Conservation (phyloP, 2,888 invertebrate species). For the Dicranocentrus wangi region DNA sequence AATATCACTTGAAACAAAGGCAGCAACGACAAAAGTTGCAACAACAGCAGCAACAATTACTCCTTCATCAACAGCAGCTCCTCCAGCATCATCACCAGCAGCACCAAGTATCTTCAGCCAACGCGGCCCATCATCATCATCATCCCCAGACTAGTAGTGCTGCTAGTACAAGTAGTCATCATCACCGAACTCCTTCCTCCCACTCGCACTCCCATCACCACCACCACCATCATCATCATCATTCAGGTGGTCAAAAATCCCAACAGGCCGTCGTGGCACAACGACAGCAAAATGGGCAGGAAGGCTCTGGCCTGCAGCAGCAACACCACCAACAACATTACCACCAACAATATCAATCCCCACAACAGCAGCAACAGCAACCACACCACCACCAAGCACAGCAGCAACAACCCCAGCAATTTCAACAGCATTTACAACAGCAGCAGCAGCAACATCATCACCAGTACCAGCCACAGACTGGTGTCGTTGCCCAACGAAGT, state of each 20-base stretch:
- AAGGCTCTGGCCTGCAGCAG: slow-evolving; percentile 52
- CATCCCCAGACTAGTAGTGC: not conserved
- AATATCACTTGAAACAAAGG: slow-evolving; percentile 53
- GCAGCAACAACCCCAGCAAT: slow-evolving; percentile 29
- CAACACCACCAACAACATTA: slow-evolving; percentile 48
- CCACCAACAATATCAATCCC: slow-evolving; percentile 38
- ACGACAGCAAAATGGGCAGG: slow-evolving; percentile 65
- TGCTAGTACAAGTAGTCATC: not conserved
- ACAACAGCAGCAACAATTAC: slow-evolving; percentile 46
- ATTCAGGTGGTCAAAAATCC: slow-evolving; percentile 2
- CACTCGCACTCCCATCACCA: slow-evolving; percentile 35
- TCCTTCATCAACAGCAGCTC: slow-evolving; percentile 53
- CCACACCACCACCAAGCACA: slow-evolving; percentile 34
- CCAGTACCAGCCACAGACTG: slow-evolving; percentile 53
- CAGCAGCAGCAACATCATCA: slow-evolving; percentile 39
- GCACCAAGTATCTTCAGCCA: too few species aligned
- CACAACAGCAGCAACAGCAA: slow-evolving; percentile 32
- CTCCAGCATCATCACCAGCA: slow-evolving; percentile 39
- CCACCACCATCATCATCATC: slow-evolving; percentile 50
- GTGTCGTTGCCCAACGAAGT: slow-evolving; percentile 57
- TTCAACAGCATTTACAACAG: slow-evolving; percentile 9
- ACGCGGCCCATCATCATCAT: slow-evolving; percentile 11
- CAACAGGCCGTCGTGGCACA: slow-evolving; percentile 63
- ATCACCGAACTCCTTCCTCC: not conserved
- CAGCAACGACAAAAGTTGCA: slow-evolving; percentile 51